Percentiles rank a stretch among this genome's conserved stretches.
Evolutionary conservation across 1,140 invertebrate species (phyloP).

Genomic region (Penaeus japonicus): DNA sequence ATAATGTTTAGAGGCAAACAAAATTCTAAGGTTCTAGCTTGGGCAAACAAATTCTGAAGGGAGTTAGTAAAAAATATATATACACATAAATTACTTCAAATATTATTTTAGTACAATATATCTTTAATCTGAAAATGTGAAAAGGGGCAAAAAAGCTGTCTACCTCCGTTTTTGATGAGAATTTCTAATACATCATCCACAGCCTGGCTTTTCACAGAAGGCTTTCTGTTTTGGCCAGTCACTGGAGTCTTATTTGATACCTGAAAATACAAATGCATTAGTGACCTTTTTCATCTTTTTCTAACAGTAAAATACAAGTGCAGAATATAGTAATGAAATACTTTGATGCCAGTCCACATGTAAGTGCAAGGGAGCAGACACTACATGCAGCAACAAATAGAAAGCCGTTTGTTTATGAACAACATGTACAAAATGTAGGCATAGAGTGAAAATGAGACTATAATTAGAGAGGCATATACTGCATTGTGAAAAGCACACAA

Average conservation of each 20-base stretch:
- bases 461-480: background rate
- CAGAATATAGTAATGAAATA: no score
- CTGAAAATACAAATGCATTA: constrained; percentile 11
- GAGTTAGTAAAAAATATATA: background rate
- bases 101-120: background rate
- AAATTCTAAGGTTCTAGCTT: background rate
- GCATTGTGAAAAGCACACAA: background rate
- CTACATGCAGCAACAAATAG: no score
- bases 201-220: constrained; percentile 80
- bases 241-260: constrained; percentile 34
- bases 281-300: background rate
- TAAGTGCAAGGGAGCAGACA: no score
- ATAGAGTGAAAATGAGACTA: background rate
- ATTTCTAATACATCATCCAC: constrained; percentile 96
- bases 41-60: background rate
- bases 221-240: constrained; percentile 12
- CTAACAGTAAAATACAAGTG: background rate
- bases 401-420: no score
- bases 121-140: background rate
- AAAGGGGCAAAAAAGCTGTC: background rate
- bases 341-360: no score
- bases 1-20: background rate
- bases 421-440: background rate
- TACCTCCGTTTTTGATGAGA: constrained; percentile 86
- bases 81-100: background rate